Evolutionary conservation across 2,888 invertebrate genomes (phyloP).

Genomic region (Malacosoma neustria): DNA sequence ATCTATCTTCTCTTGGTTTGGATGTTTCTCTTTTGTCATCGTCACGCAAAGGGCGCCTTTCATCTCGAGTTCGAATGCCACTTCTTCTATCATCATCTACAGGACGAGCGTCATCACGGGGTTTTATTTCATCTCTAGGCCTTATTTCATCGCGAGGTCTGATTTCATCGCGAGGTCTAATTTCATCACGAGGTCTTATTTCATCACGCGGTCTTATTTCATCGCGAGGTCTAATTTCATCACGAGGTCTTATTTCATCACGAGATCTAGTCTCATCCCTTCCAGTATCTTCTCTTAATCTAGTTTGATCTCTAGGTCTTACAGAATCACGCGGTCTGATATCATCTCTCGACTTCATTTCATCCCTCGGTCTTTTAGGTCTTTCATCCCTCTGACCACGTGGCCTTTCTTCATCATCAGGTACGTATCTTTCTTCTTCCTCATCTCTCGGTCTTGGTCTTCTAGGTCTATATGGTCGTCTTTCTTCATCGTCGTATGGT

Average conservation of each 20-base stretch:
- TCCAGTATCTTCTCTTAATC: constrained; percentile 12
- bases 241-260: constrained; percentile 24
- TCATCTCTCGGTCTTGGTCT: constrained; percentile 46
- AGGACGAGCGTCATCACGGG: constrained; percentile 26
- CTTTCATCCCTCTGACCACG: constrained; percentile 20
- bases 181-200: constrained; percentile 17
- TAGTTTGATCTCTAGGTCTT: constrained; percentile 14
- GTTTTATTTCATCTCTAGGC: constrained; percentile 21
- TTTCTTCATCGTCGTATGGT: constrained; percentile 49
- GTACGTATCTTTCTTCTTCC: constrained; percentile 38
- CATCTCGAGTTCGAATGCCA: constrained; percentile 20
- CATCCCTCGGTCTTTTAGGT: constrained; percentile 17
- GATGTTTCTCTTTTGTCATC: constrained; percentile 21
- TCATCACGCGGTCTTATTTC: constrained; percentile 15
- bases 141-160: constrained; percentile 20
- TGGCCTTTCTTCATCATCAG: constrained; percentile 29
- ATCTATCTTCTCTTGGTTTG: constrained; percentile 31
- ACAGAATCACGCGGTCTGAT: constrained; percentile 21
- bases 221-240: constrained; percentile 22
- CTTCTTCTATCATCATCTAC: constrained; percentile 22
- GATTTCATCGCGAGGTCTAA: constrained; percentile 20
- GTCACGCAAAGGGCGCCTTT: constrained; percentile 18
- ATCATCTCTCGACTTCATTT: constrained; percentile 20
- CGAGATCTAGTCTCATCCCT: constrained; percentile 19
- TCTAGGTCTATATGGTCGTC: constrained; percentile 36